Evolutionary conservation across 2,888 invertebrate genomes (phyloP).

Genomic region (Ephialtes manifestator): DNA sequence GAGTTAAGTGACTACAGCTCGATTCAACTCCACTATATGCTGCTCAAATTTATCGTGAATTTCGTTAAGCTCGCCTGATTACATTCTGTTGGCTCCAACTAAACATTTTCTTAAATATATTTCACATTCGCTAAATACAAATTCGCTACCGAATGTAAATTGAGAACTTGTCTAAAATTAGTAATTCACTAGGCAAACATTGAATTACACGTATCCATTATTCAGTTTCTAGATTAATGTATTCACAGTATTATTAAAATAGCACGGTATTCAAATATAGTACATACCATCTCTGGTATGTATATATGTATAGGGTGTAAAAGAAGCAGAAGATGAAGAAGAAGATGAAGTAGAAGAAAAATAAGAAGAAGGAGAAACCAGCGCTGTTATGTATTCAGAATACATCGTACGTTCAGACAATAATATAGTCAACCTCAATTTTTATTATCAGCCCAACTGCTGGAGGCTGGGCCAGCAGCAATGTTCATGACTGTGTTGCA

Average conservation of each 20-base stretch:
- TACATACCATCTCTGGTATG: too few species aligned
- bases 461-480: conserved; percentile 67
- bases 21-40: too few species aligned
- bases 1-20: too few species aligned
- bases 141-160: too few species aligned
- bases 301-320: background rate
- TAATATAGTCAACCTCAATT: conserved; percentile 69
- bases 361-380: background rate
- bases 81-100: too few species aligned
- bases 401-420: conserved; percentile 50
- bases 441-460: conserved; percentile 71
- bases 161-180: too few species aligned
- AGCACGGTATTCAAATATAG: background rate
- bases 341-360: background rate
- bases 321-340: background rate
- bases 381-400: conserved; percentile 63
- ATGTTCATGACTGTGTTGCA: conserved; percentile 69
- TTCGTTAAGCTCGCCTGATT: too few species aligned
- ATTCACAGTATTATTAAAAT: background rate
- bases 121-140: too few species aligned
- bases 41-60: too few species aligned
- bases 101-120: too few species aligned
- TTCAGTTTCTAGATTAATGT: background rate
- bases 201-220: background rate
- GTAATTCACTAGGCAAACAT: background rate